Base-by-base conservation (phyloP, 2,797 vertebrate species). In the Acestrorhynchus altus region DNA sequence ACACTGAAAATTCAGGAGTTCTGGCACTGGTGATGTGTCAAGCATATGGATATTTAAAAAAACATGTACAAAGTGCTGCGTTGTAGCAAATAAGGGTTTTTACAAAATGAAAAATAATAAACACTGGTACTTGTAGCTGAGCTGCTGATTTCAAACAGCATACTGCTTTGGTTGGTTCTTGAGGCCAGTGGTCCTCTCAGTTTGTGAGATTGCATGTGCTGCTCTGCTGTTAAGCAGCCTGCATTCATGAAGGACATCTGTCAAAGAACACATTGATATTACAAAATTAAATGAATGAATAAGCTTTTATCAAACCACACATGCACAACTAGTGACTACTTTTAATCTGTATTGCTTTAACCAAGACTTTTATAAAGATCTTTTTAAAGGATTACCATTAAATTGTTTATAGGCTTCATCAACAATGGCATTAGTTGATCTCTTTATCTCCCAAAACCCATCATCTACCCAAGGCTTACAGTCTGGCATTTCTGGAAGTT, bases 171-270 rank as follows among this genome's bases (percentile, higher is more conserved):
- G 89, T 83, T 93, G 92, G 85, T 90, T 93, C 88, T 92, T 94
- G 79, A 91, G 80, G 81, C 91, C 93, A 85, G 92, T 87, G 8
- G 90, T 92, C 82, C 91, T 88, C 82, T 95, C 91, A 2, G 92
- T 94, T 83, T 94, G 93, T 0, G 92, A 92, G 82, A 95, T 94
- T 0, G 93, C 83, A 66, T 94, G 92, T 57, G 92, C 89, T 70
- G 94, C 94, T 89, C 92, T 93, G 88, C 92, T 94, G 86, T 94
- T 95, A 57, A 95, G 91, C 72, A 94, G 92, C 83, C 92, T 89
- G 91, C 94, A 95, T 90, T 95, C 94, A 82, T 94, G 93, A 81
- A 95, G 91, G 81, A 95, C 90, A 86, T 94, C 94, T 95, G 89
- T 54, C 31, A 60, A 74, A 59, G 1, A 61, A 74, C 0, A 35